Evolutionary conservation across 1,140 invertebrate genomes (phyloP), one percentile per base, ranked within the genome.

Genomic region (Halesus radiatus): DNA sequence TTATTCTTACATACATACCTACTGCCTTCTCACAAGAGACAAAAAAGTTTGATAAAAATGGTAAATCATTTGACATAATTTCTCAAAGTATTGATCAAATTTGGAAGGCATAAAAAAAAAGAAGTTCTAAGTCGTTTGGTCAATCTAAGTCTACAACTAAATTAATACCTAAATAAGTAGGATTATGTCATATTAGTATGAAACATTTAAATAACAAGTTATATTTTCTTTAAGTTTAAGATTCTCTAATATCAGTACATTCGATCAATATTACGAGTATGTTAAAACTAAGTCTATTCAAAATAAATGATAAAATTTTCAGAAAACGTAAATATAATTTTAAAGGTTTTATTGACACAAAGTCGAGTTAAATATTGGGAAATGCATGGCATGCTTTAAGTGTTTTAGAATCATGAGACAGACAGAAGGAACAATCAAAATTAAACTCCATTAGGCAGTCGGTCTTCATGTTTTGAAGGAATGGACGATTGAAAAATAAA

Each of bases 81-180:
- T 20, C 3, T 18, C 18, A 60, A 60, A 23, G 1, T 13, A 23
- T 13, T 8, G 3, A 20, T 60, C 18, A 20, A 60, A 20, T 22
- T 22, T 4, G 20, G 8, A 60, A 23, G 7, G 56, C 56, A 20
- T 60, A 23, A 23, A 60, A 22, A n/a, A 13, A 60, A 20, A 22
- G 56, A 60, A 66, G 15, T 32, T 32, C 62, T 66, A 66, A 66
- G 16, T 70, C 45, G 66, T 18, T 70, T 70, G 66, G 66, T 70
- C 66, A 70, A 50, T 70, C 66, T 70, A 70, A 45, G 6, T 18
- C 66, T 70, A 70, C 66, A 50, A 50, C 66, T 70, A 70, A 70
- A 50, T 7, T 70, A 20, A 13, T 64, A 1, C 23, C 23, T 22
- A 22, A 23, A 22, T 64, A 64, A 64, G 60, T 64, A 64, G 60